Evolutionary conservation across 2,888 invertebrate species (phyloP).

Genomic region (Lamellibrachia satsuma): DNA sequence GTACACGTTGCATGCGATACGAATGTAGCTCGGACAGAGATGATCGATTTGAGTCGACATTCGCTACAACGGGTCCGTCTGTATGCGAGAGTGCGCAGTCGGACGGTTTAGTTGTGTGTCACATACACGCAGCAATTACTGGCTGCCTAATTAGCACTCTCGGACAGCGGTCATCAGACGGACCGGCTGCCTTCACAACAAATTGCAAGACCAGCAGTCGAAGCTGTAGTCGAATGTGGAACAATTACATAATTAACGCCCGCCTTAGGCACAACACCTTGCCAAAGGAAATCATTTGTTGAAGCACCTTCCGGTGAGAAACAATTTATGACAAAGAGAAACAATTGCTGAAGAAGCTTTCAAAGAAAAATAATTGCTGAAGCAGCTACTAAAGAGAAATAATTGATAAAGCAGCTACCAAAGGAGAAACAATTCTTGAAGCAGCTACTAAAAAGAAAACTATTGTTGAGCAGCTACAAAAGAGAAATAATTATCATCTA

Average conservation of each 20-base stretch:
- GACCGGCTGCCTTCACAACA: not conserved
- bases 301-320: not conserved
- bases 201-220: not conserved
- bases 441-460: too few relatives aligned
- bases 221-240: not conserved
- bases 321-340: not conserved
- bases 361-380: not conserved
- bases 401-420: not conserved
- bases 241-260: not conserved
- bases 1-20: not conserved
- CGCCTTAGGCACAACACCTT: not conserved
- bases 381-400: not conserved
- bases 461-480: too few relatives aligned
- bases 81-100: not conserved
- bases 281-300: not conserved
- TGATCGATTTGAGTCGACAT: not conserved
- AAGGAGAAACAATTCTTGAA: too few relatives aligned
- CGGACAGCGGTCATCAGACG: not conserved
- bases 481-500: too few relatives aligned
- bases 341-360: not conserved
- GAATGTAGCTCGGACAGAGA: not conserved
- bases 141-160: not conserved
- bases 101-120: not conserved
- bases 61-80: not conserved
- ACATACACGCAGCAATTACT: conserved; percentile 17